A percentile compares a stretch with the other conserved stretches of the same genome.
phyloP scores from a whole-genome alignment of 1,140 invertebrate genomes.

The Eufriesea mexicana region DNA sequence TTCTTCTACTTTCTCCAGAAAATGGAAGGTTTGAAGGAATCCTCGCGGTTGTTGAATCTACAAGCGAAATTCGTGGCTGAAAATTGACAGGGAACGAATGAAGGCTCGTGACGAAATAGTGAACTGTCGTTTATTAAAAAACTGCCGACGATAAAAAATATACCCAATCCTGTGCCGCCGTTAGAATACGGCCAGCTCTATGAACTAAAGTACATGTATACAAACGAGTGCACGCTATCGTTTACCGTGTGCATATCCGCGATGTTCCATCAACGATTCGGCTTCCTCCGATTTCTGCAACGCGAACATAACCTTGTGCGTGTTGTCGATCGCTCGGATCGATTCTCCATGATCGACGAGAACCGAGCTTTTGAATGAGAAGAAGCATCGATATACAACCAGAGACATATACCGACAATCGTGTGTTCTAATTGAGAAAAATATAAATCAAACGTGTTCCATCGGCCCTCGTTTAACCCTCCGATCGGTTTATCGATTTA shows the following conservation, averaged over 20 bases:
- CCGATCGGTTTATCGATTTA: background rate
- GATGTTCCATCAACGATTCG: background rate
- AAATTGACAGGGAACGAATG: background rate
- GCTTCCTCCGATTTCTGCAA: background rate
- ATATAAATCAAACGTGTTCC: background rate
- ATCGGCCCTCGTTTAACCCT: constrained; percentile 4
- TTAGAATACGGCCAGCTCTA: constrained; percentile 32
- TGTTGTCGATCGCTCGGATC: constrained; percentile 27
- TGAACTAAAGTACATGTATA: constrained; percentile 40
- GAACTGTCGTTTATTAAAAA: constrained; percentile 56
- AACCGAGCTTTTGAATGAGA: constrained; percentile 7
- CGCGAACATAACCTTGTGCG: constrained; percentile 50
- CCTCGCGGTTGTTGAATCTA: rapidly evolving
- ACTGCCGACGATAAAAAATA: constrained; percentile 62
- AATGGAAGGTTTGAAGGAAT: too few relatives aligned
- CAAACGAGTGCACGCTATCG: constrained; percentile 25
- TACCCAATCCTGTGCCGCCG: constrained; percentile 38
- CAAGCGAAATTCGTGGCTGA: background rate
- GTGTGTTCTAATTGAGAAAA: background rate
- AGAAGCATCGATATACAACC: constrained; percentile 18
- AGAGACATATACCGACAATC: background rate
- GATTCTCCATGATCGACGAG: constrained; percentile 31
- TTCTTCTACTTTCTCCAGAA: too few relatives aligned
- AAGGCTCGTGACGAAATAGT: background rate
- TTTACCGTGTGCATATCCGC: constrained; percentile 16